Base-by-base conservation (phyloP, 2,888 invertebrate genomes). In the Cryptocephalus primarius region DNA sequence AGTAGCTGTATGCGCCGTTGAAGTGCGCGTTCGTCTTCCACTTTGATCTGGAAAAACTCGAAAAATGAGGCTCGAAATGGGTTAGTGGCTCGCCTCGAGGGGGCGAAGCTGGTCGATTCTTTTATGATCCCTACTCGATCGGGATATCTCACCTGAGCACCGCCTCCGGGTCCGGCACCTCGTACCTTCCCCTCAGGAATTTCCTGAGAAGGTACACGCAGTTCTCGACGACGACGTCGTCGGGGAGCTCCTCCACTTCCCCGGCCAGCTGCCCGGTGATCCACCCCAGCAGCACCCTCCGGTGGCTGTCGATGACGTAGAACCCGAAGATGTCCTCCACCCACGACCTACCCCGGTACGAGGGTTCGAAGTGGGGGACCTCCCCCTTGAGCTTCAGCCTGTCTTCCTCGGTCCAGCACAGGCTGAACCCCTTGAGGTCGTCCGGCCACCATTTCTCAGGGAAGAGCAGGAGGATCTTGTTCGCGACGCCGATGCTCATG, bases 1-100 rank as follows among this genome's bases (percentile, higher is more conserved):
- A 74, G 63, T 73, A 83, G 2, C 78, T 75, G 64, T 89, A 90
- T 1, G 83, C 81, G 1, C 90, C 89, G 40, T 78, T 73, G 6
- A 83, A 81, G 66, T 75, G 78, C 1, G 78, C 77, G 68, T 88
- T 81, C 1, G 74, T 74, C 51, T 73, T 74, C 90, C 89, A 89
- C 2, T 69, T 73, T 0, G 88, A 82, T 55, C 86, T 85, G 64
- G 47, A 65, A 61, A 45, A 39, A 33, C 36, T 13, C 32, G 12
- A 2, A 41, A 22, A 36, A 34, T 9, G n/a, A 34, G 9, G 34
- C n/a, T 34, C n/a, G 34, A n/a, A 34, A n/a, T n/a, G n/a, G n/a
- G n/a, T n/a, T n/a, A n/a, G n/a, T n/a, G n/a, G n/a, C n/a, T n/a
- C n/a, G n/a, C n/a, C n/a, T n/a, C n/a, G n/a, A n/a, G n/a, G n/a